These are phyloP conservation scores for Apoda limacodes DNA, from an alignment of 2,888 invertebrate species.

Conservation along the genomic window DNA sequence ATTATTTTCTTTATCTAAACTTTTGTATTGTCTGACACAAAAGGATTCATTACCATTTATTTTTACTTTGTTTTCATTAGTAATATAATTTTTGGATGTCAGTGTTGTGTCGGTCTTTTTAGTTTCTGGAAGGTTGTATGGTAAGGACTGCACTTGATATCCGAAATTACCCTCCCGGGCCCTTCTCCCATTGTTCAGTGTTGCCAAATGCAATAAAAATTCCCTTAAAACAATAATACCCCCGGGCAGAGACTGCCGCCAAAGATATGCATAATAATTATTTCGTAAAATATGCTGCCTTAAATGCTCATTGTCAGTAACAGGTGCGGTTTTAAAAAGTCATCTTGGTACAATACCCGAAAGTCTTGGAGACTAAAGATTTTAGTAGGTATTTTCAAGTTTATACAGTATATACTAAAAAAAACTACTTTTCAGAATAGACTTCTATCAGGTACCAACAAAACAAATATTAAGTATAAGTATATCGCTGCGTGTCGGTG, in stretches of 20 bases:
- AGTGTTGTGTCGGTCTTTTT: no score
- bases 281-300: constrained; percentile 56
- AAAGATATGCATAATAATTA: constrained; percentile 64
- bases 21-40: no score
- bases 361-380: no score
- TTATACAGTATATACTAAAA: no score
- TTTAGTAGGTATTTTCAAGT: no score
- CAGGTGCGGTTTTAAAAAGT: no score
- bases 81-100: constrained; percentile 4
- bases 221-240: constrained; percentile 65
- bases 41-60: constrained; percentile 4
- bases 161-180: constrained; percentile 44
- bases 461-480: no score
- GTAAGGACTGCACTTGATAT: constrained; percentile 36
- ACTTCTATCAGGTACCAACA: no score
- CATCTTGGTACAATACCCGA: no score
- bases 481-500: no score
- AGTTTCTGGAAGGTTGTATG: constrained; percentile 35
- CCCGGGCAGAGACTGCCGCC: constrained; percentile 52
- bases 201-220: constrained; percentile 63
- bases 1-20: no score
- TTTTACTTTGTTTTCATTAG: constrained; percentile 2
- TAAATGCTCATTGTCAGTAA: constrained; percentile 52
- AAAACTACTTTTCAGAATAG: no score
- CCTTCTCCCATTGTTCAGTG: constrained; percentile 57